phyloP scores from a whole-genome alignment of 2,888 invertebrate species.

The Ctenicera cuprea region DNA sequence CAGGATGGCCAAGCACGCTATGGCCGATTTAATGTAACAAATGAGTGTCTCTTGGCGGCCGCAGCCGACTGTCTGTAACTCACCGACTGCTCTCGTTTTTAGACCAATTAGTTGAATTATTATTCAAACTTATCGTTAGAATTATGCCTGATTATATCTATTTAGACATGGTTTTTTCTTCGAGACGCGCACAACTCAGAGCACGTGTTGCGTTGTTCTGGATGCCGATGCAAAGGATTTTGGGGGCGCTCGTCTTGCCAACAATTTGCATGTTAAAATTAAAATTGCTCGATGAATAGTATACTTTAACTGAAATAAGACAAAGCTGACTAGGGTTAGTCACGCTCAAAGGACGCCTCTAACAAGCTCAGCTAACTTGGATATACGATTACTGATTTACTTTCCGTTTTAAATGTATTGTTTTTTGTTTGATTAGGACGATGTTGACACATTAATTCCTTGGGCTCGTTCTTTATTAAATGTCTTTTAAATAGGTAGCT shows the following conservation, averaged over 20 bases:
- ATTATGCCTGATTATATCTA: constrained; percentile 56
- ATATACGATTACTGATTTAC: constrained; percentile 48
- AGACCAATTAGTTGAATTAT: constrained; percentile 73
- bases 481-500: too few relatives aligned
- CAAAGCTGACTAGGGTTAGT: constrained; percentile 48
- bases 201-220: constrained; percentile 46
- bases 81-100: constrained; percentile 69
- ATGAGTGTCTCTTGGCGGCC: constrained; percentile 71
- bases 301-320: constrained; percentile 28
- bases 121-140: constrained; percentile 68
- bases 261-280: constrained; percentile 45
- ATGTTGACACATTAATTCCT: constrained; percentile 41
- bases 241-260: constrained; percentile 25
- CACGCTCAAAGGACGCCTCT: constrained; percentile 59
- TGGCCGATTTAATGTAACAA: constrained; percentile 73
- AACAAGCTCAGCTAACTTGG: constrained; percentile 59
- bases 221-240: constrained; percentile 17
- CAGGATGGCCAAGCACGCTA: constrained; percentile 71
- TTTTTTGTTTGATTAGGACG: constrained; percentile 20
- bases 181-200: constrained; percentile 34
- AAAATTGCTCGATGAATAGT: constrained; percentile 41
- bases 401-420: constrained; percentile 28
- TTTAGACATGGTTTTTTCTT: constrained; percentile 49
- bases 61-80: constrained; percentile 67
- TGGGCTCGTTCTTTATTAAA: neutral